Conservation (phyloP, 2,888 invertebrate species). For the Chaetogeoica ovagalla region DNA sequence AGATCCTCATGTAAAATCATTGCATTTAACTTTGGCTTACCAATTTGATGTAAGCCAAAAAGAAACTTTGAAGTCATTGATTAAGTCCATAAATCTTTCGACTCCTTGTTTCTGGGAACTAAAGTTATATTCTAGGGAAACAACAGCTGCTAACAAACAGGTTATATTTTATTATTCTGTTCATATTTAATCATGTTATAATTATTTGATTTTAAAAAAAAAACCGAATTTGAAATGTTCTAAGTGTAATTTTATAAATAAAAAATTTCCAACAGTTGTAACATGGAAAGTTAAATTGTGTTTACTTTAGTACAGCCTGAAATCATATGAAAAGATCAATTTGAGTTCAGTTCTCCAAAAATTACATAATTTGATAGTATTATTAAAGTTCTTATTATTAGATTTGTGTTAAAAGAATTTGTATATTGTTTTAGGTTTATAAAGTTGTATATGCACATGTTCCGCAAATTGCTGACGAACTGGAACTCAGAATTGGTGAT, state of each 20-base stretch:
- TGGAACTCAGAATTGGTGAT: slow-evolving; percentile 83
- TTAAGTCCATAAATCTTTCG: slow-evolving; percentile 70
- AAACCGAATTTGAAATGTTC: too few relatives aligned
- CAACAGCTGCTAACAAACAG: slow-evolving; percentile 73
- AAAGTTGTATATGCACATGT: slow-evolving; percentile 78
- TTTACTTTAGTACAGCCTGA: too few relatives aligned
- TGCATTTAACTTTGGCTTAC: slow-evolving; percentile 87
- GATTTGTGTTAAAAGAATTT: background rate
- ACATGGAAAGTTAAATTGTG: too few relatives aligned
- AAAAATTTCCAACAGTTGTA: too few relatives aligned
- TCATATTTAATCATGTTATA: background rate
- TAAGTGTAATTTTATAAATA: too few relatives aligned
- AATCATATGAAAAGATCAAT: too few relatives aligned
- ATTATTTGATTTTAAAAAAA: too few relatives aligned
- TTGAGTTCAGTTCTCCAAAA: too few relatives aligned
- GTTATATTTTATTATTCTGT: slow-evolving; percentile 58
- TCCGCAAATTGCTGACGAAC: slow-evolving; percentile 78
- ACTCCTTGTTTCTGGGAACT: slow-evolving; percentile 79
- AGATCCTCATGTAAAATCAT: slow-evolving; percentile 80
- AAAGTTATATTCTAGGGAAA: slow-evolving; percentile 82
- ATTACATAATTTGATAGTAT: too few relatives aligned
- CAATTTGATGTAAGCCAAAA: slow-evolving; percentile 77
- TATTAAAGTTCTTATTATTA: too few relatives aligned
- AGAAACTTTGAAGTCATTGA: slow-evolving; percentile 72
- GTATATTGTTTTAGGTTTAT: slow-evolving; percentile 65